Percentiles rank a stretch among this genome's conserved stretches.
These are phyloP conservation scores for Hirundichthys speculiger DNA, from an alignment of 2,113 vertebrate genomes.

Conservation along the genomic window DNA sequence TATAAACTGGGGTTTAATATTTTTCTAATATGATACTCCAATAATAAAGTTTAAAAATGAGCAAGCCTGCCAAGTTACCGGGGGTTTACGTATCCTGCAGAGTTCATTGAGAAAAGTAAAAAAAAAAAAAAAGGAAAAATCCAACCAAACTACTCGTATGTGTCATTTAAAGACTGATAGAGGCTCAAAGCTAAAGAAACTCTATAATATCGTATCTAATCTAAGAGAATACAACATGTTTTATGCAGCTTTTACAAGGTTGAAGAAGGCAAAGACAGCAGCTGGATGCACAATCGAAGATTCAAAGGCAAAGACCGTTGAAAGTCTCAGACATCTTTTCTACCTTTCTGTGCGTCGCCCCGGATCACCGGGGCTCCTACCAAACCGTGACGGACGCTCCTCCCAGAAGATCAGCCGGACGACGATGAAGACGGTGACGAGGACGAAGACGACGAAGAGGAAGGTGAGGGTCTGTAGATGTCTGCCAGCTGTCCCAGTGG, in stretches of 20 bases:
- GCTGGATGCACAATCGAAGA: constrained; percentile 32
- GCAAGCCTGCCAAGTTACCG: constrained; percentile 1
- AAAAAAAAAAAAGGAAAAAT: constrained; percentile 11
- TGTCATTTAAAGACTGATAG: constrained; percentile 32
- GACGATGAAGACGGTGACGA: constrained; percentile 69
- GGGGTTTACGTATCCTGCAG: constrained; percentile 6
- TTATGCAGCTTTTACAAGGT: constrained; percentile 40
- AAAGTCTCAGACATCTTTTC: constrained; percentile 33
- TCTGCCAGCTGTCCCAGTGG: constrained; percentile 41
- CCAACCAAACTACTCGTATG: constrained; percentile 16
- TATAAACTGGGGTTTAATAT: too few relatives aligned
- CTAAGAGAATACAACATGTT: constrained; percentile 37
- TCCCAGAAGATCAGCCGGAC: constrained; percentile 53
- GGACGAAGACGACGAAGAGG: constrained; percentile 65
- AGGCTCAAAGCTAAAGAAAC: constrained; percentile 18
- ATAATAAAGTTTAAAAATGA: constrained; percentile 9
- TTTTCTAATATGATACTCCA: too few relatives aligned
- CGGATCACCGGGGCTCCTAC: too few relatives aligned
- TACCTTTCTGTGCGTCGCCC: constrained; percentile 30
- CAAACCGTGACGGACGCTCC: neutral
- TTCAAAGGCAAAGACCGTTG: constrained; percentile 33
- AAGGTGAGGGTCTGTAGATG: constrained; percentile 38
- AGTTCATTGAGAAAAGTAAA: constrained; percentile 43
- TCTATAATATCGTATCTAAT: constrained; percentile 16
- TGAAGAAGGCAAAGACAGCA: constrained; percentile 55